Base-by-base conservation (phyloP, 1,140 invertebrate species). In the Ylistrum balloti region DNA sequence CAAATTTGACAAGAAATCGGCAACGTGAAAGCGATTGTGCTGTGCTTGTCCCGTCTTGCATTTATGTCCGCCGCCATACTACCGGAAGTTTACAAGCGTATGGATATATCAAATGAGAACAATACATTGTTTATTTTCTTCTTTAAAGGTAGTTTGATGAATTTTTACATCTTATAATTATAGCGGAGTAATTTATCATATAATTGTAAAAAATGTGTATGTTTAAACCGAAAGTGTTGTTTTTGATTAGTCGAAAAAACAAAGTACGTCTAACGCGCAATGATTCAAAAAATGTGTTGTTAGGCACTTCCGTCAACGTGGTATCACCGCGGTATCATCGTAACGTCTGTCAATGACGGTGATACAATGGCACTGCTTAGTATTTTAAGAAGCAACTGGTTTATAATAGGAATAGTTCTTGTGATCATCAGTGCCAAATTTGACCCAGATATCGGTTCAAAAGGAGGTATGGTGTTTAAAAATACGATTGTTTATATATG, bases 1-100 rank as follows among this genome's bases (percentile, higher is more conserved):
- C 95, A 95, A 88, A 95, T 94, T 90, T 95, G 95, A 92, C 95
- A 95, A 35, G 95, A 94, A 87, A 95, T 95, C 3, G 95, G 95
- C 86, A 95, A 91, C n/a, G 95, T 95, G 92, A 95, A 95, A 33
- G 94, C 91, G 74, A 95, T 92, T 85, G 95, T 94, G 45, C 88
- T 85, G 32, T 91, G 90, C 94, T 93, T 94, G 93, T 94, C 93
- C n/a, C 56, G 87, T 93, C 93, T 93, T 94, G 93, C 91, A 90
- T 93, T 93, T 41, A 91, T 91, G 41, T 93, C 93, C 33, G 93
- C 91, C 94, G 94, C 94, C 94, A 95, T 95, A 88, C 48, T 33
- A 87, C 87, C 87, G 88, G 89, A 90, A 86, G 87, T 88, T 74
- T 74, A 85, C 20, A 38, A 10, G 91, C 91, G 91, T 32, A 91